Percentiles rank a stretch among this genome's conserved stretches.
Conservation (phyloP, 2,113 vertebrate species). For the Pachycephala philippinensis region DNA sequence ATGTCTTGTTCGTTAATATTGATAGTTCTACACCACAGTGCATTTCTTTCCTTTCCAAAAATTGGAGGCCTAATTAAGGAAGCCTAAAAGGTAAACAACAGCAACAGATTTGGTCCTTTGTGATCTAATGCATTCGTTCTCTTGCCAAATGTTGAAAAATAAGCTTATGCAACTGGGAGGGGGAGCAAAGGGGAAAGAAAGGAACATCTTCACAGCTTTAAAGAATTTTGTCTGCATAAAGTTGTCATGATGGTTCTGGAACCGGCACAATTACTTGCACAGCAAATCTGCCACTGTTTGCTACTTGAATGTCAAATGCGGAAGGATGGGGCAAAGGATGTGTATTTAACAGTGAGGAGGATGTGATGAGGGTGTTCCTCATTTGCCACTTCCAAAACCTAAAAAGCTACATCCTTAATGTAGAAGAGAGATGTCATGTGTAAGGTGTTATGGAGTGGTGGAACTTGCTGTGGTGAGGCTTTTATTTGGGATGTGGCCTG, state of each 20-base stretch:
- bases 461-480: not conserved
- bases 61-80: conserved; percentile 11
- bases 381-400: not conserved
- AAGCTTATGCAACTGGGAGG: conserved; percentile 1
- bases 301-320: not conserved
- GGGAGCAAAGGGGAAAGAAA: not conserved
- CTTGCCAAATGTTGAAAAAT: conserved; percentile 33
- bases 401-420: not conserved
- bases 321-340: not conserved
- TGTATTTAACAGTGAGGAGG: not conserved
- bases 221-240: not conserved
- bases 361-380: not conserved
- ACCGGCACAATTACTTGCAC: not conserved
- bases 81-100: conserved; percentile 9
- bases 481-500: not conserved
- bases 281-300: not conserved
- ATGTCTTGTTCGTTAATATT: conserved; percentile 14
- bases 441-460: not conserved
- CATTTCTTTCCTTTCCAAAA: not conserved
- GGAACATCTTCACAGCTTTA: not conserved
- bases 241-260: not conserved
- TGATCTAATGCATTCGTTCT: not conserved
- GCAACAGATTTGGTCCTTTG: conserved; percentile 21
- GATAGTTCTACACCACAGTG: not conserved
- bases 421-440: not conserved